Conservation (phyloP, 2,888 invertebrate genomes). For the Poecilus cupreus region DNA sequence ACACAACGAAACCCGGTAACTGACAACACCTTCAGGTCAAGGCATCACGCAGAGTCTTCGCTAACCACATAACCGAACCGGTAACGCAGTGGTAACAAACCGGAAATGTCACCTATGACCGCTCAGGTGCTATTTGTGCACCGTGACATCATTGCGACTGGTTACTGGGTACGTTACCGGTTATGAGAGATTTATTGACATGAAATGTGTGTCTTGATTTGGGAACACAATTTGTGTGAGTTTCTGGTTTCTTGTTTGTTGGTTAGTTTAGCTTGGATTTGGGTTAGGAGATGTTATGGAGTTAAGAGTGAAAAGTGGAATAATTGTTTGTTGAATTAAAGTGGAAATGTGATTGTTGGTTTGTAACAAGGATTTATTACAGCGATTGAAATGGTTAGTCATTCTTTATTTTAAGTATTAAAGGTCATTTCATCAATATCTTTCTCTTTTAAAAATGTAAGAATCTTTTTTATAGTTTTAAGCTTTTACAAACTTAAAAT, state of each 20-base stretch:
- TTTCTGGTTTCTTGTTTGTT: neutral
- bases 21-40: slow-evolving; percentile 4
- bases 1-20: neutral
- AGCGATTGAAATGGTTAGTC: too few species aligned
- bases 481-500: too few species aligned
- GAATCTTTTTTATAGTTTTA: neutral
- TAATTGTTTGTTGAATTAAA: too few species aligned
- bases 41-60: neutral
- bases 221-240: neutral
- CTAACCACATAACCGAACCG: neutral
- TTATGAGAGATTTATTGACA: neutral
- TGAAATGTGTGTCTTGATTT: neutral
- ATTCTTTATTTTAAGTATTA: too few species aligned
- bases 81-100: neutral
- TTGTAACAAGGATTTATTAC: too few species aligned
- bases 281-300: too few species aligned
- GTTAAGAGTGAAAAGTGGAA: too few species aligned
- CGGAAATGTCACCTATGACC: slow-evolving; percentile 57
- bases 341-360: too few species aligned
- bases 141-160: slow-evolving; percentile 27
- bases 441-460: too few species aligned
- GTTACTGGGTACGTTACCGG: too few species aligned
- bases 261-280: neutral
- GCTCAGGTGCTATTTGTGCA: slow-evolving; percentile 38
- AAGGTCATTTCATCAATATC: too few species aligned